Conservation (phyloP, 1,140 invertebrate genomes). For the Himalopsyche phryganea region DNA sequence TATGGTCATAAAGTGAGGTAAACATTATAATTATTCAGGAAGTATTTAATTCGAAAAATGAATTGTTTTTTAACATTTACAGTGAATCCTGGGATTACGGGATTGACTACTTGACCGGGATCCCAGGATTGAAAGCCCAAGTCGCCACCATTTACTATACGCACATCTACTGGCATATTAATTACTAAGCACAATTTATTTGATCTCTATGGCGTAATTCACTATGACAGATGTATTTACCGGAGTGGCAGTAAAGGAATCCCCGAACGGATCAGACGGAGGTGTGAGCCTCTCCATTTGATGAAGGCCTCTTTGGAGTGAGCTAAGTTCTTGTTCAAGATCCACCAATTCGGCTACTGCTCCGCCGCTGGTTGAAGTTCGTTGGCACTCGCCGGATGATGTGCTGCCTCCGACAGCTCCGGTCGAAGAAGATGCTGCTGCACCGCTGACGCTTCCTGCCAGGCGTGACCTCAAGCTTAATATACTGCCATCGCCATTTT, state of each 20-base stretch:
- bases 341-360: slow-evolving; percentile 83
- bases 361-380: slow-evolving; percentile 24
- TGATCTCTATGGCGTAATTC: too few species aligned
- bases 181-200: too few species aligned
- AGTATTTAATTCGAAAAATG: too few species aligned
- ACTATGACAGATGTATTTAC: slow-evolving; percentile 38
- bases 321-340: slow-evolving; percentile 88
- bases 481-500: slow-evolving; percentile 16
- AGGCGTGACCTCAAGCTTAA: slow-evolving; percentile 10
- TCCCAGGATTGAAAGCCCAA: too few species aligned
- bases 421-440: not conserved
- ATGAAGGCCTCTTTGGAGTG: slow-evolving; percentile 81
- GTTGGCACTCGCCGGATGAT: not conserved
- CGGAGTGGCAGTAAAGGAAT: slow-evolving; percentile 72
- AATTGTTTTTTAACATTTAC: too few species aligned
- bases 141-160: too few species aligned
- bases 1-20: too few species aligned
- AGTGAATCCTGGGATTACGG: too few species aligned
- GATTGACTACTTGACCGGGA: too few species aligned
- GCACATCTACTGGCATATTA: too few species aligned
- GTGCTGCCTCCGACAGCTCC: not conserved
- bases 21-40: too few species aligned
- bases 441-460: not conserved
- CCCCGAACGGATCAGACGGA: slow-evolving; percentile 74
- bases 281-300: slow-evolving; percentile 84